Evolutionary conservation across 2,113 vertebrate genomes (phyloP).

Genomic region (Rhabdomys dilectus): DNA sequence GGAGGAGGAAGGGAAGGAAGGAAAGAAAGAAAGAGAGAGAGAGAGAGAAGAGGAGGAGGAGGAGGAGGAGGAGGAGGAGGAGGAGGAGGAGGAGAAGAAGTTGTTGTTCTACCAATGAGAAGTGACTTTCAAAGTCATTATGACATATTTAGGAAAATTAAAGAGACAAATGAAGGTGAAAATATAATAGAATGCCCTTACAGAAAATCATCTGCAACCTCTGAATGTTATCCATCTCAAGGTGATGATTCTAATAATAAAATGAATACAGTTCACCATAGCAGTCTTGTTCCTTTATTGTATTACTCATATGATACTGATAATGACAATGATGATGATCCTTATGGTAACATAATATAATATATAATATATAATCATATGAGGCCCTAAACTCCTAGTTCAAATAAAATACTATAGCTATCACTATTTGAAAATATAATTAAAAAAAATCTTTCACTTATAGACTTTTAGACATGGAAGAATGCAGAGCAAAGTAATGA

Average conservation of each 20-base stretch:
- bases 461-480: neutral
- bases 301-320: neutral
- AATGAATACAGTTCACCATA: neutral
- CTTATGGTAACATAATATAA: no score
- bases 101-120: conserved; percentile 85
- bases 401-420: neutral
- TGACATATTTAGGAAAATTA: conserved; percentile 92
- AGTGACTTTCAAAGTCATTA: conserved; percentile 92
- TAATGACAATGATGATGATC: neutral
- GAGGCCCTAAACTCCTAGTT: neutral
- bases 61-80: no score
- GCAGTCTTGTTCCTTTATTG: neutral
- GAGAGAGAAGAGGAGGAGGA: no score
- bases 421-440: neutral
- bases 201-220: no score
- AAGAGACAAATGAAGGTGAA: conserved; percentile 88
- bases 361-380: neutral
- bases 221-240: neutral
- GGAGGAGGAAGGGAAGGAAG: no score
- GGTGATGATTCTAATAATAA: neutral
- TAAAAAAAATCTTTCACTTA: neutral
- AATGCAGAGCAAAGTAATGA: neutral
- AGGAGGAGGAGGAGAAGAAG: no score
- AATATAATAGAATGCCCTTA: conserved; percentile 51
- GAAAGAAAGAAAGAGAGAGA: no score